Evolutionary conservation across 2,797 vertebrate genomes (phyloP).

Genomic region (Dipus sagitta): DNA sequence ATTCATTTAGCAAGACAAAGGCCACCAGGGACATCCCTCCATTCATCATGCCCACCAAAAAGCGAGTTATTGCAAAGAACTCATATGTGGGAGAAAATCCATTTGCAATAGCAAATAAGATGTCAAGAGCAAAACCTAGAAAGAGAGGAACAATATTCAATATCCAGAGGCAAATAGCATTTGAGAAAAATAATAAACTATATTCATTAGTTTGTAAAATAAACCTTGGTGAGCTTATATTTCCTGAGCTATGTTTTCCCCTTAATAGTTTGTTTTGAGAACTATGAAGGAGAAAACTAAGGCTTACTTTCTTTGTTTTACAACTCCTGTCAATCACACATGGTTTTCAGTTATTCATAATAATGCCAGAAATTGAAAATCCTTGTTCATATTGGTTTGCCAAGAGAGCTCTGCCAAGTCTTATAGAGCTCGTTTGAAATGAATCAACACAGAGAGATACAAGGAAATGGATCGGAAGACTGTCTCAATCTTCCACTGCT

Average conservation of each 20-base stretch:
- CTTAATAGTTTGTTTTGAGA: slow-evolving; percentile 33
- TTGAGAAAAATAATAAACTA: slow-evolving; percentile 55
- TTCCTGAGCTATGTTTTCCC: slow-evolving; percentile 10
- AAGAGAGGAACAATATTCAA: slow-evolving; percentile 69
- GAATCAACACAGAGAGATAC: background rate
- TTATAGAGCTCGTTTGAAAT: background rate
- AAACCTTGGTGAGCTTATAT: slow-evolving; percentile 41
- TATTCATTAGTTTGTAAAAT: slow-evolving; percentile 27
- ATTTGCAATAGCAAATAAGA: slow-evolving; percentile 89
- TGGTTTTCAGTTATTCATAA: slow-evolving; percentile 29
- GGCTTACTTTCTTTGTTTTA: slow-evolving; percentile 44
- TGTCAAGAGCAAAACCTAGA: slow-evolving; percentile 90
- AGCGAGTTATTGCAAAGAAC: slow-evolving; percentile 88
- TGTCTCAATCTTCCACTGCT: background rate
- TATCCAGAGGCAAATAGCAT: slow-evolving; percentile 52
- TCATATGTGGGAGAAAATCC: slow-evolving; percentile 89
- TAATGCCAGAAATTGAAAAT: slow-evolving; percentile 28
- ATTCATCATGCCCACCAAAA: slow-evolving; percentile 91
- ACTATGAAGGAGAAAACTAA: slow-evolving; percentile 27
- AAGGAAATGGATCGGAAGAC: background rate
- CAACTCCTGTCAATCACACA: background rate
- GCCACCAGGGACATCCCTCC: slow-evolving; percentile 91
- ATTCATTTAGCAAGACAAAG: slow-evolving; percentile 91
- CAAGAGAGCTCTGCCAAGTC: background rate
- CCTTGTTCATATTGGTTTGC: background rate